Conservation (phyloP, 2,113 vertebrate genomes). For the Probosciger aterrimus region DNA sequence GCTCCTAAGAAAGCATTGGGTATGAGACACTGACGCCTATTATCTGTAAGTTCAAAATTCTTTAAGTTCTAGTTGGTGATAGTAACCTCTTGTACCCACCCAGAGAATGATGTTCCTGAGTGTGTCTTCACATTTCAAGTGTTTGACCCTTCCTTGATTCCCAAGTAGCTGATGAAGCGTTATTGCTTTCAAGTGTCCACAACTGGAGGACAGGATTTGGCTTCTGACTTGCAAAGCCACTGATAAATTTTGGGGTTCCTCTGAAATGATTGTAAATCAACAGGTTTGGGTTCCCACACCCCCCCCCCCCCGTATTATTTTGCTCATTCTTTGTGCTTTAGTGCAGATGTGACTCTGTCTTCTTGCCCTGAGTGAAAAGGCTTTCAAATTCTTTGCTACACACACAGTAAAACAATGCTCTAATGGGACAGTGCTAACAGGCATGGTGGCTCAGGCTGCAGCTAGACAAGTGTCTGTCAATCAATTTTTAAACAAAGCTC, state of each 20-base stretch:
- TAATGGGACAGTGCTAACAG: neutral
- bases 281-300: neutral
- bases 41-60: neutral
- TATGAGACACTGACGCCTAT: neutral
- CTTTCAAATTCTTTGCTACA: neutral
- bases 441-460: neutral
- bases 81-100: neutral
- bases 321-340: neutral
- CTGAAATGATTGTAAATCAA: neutral
- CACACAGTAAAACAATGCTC: neutral
- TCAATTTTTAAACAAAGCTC: neutral
- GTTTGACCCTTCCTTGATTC: neutral
- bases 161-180: rapidly evolving
- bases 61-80: neutral
- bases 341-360: neutral
- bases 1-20: neutral
- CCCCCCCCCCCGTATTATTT: neutral
- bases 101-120: neutral
- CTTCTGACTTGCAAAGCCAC: neutral
- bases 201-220: neutral
- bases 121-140: neutral
- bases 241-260: neutral
- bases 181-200: neutral
- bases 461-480: neutral
- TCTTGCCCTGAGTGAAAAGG: neutral